Percentiles rank a stretch among this genome's conserved stretches.
These are phyloP conservation scores for Odontomyia ornata DNA, from an alignment of 2,888 invertebrate genomes.

Conservation along the genomic window DNA sequence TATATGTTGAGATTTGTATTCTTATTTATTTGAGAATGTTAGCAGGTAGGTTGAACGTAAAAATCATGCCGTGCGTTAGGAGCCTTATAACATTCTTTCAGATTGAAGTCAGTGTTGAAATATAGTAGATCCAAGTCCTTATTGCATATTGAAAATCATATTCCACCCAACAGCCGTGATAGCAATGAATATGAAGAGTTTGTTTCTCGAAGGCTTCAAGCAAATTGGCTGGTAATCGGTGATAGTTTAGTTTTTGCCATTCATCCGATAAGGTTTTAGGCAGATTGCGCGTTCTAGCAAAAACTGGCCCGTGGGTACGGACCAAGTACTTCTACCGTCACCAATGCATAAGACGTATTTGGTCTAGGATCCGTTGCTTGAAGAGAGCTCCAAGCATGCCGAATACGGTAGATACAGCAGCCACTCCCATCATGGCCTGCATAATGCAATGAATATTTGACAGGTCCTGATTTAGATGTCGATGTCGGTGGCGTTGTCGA, in stretches of 20 bases:
- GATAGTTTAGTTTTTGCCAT: too few relatives aligned
- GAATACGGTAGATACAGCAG: conserved; percentile 63
- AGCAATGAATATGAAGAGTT: too few relatives aligned
- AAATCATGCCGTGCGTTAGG: neutral
- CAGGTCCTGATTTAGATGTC: conserved; percentile 60
- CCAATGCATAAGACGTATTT: conserved; percentile 64
- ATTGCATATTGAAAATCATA: too few relatives aligned
- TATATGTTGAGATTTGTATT: neutral
- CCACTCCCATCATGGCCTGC: conserved; percentile 65
- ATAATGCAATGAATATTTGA: conserved; percentile 64
- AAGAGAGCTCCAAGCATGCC: conserved; percentile 64
- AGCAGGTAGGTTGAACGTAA: neutral
- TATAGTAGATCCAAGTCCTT: too few relatives aligned
- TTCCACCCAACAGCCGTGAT: too few relatives aligned
- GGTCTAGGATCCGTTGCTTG: conserved; percentile 63
- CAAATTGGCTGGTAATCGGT: too few relatives aligned
- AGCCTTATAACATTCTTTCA: neutral
- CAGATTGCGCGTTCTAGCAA: too few relatives aligned
- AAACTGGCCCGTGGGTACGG: conserved; percentile 21
- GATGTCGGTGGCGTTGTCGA: conserved; percentile 58
- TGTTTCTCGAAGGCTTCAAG: too few relatives aligned
- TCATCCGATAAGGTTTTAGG: too few relatives aligned
- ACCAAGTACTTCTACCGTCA: conserved; percentile 62
- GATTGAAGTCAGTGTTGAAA: too few relatives aligned
- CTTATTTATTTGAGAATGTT: neutral